These are phyloP conservation scores for Agriopis leucophaearia DNA, from an alignment of 2,888 invertebrate genomes.

Conservation along the genomic window DNA sequence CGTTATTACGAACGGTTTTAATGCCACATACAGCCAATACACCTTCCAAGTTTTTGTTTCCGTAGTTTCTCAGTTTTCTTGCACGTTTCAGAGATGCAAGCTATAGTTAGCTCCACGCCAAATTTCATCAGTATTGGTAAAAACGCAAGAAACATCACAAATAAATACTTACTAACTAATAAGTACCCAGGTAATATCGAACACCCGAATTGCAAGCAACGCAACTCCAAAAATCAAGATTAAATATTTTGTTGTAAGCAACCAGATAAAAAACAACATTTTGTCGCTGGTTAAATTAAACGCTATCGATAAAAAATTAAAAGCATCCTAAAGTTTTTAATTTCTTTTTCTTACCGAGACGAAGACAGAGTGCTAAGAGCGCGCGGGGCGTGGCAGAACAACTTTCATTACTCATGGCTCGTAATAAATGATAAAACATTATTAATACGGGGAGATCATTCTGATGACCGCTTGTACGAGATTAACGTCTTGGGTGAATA, in stretches of 20 bases:
- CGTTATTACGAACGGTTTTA: too few species aligned
- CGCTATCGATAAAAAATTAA: constrained; percentile 65
- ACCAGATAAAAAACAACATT: constrained; percentile 62
- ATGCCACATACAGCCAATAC: too few species aligned
- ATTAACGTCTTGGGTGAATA: constrained; percentile 75
- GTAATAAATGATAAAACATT: constrained; percentile 87
- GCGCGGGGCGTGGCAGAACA: constrained; percentile 81
- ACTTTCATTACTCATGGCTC: constrained; percentile 84
- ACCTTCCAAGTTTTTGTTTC: too few species aligned
- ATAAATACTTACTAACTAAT: background rate
- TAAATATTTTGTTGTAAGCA: constrained; percentile 13
- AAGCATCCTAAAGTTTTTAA: constrained; percentile 63
- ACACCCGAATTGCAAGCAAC: constrained; percentile 14
- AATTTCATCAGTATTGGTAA: background rate
- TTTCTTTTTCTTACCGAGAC: constrained; percentile 76
- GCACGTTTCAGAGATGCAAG: too few species aligned
- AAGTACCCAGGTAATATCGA: constrained; percentile 3
- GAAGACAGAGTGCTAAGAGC: constrained; percentile 80
- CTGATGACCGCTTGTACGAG: constrained; percentile 73
- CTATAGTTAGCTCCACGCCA: too few species aligned
- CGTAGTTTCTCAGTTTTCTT: too few species aligned
- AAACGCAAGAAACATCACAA: too few species aligned
- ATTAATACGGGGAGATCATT: constrained; percentile 82
- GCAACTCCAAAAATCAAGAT: constrained; percentile 44
- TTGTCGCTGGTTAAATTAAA: constrained; percentile 75